A percentile compares a stretch with the other conserved stretches of the same genome.
Conservation (phyloP, 2,888 invertebrate species). For the Tenthredo scrophulariae region DNA sequence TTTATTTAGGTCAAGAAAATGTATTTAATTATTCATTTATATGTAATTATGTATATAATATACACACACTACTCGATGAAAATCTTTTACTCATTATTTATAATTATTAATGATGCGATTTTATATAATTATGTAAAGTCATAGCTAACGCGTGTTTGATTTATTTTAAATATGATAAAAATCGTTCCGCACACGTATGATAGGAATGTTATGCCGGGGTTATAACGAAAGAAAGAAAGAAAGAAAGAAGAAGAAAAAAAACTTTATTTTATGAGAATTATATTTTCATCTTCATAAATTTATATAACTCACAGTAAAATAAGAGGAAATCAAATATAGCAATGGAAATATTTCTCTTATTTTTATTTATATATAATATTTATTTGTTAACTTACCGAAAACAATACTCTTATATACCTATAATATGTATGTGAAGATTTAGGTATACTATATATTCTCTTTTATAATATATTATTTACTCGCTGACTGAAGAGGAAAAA, state of each 20-base stretch:
- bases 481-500: background rate
- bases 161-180: background rate
- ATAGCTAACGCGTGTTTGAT: background rate
- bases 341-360: background rate
- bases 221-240: too few relatives aligned
- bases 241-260: too few relatives aligned
- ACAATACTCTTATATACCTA: background rate
- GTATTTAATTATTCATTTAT: background rate
- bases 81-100: background rate
- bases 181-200: background rate
- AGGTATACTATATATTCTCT: background rate
- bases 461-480: slow-evolving; percentile 4
- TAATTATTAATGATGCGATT: background rate
- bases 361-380: background rate
- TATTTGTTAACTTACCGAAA: background rate
- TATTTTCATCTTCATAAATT: background rate
- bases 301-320: background rate
- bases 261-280: background rate
- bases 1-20: background rate
- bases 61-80: background rate
- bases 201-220: too few relatives aligned
- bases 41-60: background rate
- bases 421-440: too few relatives aligned
- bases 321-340: background rate
- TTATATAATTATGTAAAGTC: background rate